These are phyloP conservation scores for Psittacus erithacus DNA, from an alignment of 2,113 vertebrate species.

Conservation along the genomic window DNA sequence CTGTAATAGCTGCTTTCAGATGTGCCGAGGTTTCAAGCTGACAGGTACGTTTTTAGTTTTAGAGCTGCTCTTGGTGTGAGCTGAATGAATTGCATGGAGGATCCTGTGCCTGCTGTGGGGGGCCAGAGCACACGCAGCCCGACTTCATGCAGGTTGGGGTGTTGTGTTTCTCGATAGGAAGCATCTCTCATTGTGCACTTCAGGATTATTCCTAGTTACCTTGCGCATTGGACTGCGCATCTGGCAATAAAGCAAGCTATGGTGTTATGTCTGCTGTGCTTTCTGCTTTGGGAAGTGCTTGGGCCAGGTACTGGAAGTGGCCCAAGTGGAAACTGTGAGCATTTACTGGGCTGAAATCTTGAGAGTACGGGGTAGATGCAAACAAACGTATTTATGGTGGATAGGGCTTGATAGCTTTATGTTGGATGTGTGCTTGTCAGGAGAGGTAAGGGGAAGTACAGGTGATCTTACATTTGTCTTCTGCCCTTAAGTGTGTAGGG, in stretches of 20 bases:
- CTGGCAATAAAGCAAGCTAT: not conserved
- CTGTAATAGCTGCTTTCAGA: not conserved
- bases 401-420: not conserved
- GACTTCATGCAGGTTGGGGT: not conserved
- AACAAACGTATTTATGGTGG: not conserved
- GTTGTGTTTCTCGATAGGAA: not conserved
- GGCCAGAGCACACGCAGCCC: not conserved
- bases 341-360: not conserved
- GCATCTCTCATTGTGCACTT: not conserved
- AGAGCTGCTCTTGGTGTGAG: not conserved
- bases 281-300: not conserved
- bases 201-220: not conserved
- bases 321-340: not conserved
- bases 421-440: not conserved
- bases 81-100: not conserved
- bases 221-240: not conserved
- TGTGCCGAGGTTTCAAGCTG: not conserved
- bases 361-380: rapidly evolving
- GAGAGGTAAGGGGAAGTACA: not conserved
- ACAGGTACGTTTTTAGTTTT: not conserved
- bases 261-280: not conserved
- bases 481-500: not conserved
- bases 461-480: not conserved
- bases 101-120: not conserved
- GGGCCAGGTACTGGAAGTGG: not conserved